A percentile compares a stretch with the other conserved stretches of the same genome.
phyloP scores from a whole-genome alignment of 1,140 invertebrate genomes.

The Drosophila prosaltans region DNA sequence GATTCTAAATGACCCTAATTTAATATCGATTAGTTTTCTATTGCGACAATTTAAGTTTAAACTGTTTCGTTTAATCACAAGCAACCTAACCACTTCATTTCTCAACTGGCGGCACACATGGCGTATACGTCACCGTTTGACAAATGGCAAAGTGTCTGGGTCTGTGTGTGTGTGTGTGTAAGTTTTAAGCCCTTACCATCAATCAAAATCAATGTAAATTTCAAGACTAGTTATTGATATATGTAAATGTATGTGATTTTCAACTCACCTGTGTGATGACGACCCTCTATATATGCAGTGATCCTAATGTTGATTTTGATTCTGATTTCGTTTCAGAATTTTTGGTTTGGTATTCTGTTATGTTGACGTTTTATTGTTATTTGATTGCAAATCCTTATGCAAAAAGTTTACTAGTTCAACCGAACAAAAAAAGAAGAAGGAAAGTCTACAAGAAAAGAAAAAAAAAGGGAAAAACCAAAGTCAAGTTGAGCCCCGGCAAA shows the following conservation, averaged over 20 bases:
- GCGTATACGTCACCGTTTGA: constrained; percentile 49
- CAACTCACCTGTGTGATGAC: constrained; percentile 26
- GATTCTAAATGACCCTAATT: background rate
- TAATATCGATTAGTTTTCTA: constrained; percentile 2
- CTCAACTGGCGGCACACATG: constrained; percentile 22
- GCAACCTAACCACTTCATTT: constrained; percentile 6
- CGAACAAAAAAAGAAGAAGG: constrained; percentile 3
- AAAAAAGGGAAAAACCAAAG: constrained; percentile 13
- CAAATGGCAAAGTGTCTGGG: constrained; percentile 5
- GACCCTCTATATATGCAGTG: background rate
- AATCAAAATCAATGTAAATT: constrained; percentile 44
- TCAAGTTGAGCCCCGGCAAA: constrained; percentile 38
- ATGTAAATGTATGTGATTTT: constrained; percentile 28
- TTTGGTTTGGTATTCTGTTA: background rate
- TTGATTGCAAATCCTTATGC: constrained; percentile 45
- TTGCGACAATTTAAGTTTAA: constrained; percentile 1
- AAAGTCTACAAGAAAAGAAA: constrained; percentile 12
- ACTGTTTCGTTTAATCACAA: constrained; percentile 4
- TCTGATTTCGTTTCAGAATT: constrained; percentile 16
- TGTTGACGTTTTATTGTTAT: constrained; percentile 43
- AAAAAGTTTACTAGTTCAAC: constrained; percentile 33
- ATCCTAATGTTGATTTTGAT: constrained; percentile 1
- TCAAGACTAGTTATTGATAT: constrained; percentile 7
- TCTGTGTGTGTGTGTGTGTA: background rate
- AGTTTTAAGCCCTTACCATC: constrained; percentile 30